Base-by-base conservation (phyloP, 2,113 vertebrate species). In the Loxodonta africana region DNA sequence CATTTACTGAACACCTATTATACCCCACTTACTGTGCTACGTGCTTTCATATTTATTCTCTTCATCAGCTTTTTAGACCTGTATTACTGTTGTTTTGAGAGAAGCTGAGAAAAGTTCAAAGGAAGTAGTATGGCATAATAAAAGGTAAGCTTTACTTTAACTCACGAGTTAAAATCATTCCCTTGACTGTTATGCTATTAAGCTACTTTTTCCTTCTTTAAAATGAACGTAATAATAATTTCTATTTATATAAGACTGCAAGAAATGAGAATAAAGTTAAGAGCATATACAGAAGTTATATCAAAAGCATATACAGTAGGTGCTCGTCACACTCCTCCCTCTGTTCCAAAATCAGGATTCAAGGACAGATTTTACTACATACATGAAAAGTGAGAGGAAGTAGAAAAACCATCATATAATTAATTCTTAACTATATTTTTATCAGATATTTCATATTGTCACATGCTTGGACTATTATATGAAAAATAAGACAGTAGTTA, bases 401-500 rank as follows among this genome's bases (percentile, higher is more conserved):
- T 57, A 89, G 46, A 92, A 73, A 97, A 97, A 93, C 6, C 95
- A 44, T 76, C n/a, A 94, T 83, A 95, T 95, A 92, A 94, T 95
- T 95, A 90, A 94, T 96, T 95, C 8, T 60, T 30, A 96, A 95
- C n/a, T 48, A 62, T 84, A 96, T 62, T 96, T 96, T 96, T 89
- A 95, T 88, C 81, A 96, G 74, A n/a, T 95, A 94, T 90, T 96
- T 97, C 73, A 93, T 78, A 91, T 48, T 87, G 67, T 96, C 94
- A 97, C 92, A 97, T 95, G 95, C 92, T 92, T 94, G 71, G 96
- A 97, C 88, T 97, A 98, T 97, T 98, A 95, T 97, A 96, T 96
- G 96, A 98, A 97, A 98, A 98, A 98, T 94, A 20, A 98, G 96
- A 93, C 33, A 1, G 91, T 4, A 97, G 98, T 98, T 99, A 98